These are phyloP conservation scores for Danio jaintianensis DNA, from an alignment of 2,797 vertebrate genomes.

Conservation along the genomic window DNA sequence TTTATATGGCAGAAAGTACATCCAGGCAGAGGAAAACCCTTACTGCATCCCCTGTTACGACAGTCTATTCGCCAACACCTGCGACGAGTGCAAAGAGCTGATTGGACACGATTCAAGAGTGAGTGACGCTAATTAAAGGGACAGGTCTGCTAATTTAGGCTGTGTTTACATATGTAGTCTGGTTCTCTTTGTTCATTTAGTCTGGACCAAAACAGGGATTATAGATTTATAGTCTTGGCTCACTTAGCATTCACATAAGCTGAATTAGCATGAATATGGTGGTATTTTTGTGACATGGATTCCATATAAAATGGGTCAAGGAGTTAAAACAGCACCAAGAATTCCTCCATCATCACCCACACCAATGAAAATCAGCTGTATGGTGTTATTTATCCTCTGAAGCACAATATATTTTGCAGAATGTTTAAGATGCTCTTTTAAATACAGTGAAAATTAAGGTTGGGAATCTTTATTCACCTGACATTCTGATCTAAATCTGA, in stretches of 20 bases:
- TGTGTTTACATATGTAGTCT: neutral
- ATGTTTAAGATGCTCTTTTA: neutral
- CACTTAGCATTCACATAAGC: too few relatives aligned
- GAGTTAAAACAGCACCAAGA: too few relatives aligned
- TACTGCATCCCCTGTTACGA: conserved; percentile 99
- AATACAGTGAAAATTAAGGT: neutral
- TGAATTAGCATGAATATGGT: too few relatives aligned
- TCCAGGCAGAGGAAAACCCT: conserved; percentile 91
- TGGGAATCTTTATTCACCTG: neutral
- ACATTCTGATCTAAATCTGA: too few relatives aligned
- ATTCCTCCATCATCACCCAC: too few relatives aligned
- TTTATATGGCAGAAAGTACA: conserved; percentile 97
- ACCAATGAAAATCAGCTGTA: too few relatives aligned
- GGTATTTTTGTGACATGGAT: too few relatives aligned
- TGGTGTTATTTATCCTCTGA: neutral
- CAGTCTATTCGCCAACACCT: conserved; percentile 95
- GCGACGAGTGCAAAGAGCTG: conserved; percentile 96
- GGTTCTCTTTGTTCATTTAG: neutral
- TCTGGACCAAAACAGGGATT: too few relatives aligned
- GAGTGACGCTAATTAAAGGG: conserved; percentile 64
- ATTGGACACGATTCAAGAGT: conserved; percentile 97
- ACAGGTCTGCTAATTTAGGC: neutral
- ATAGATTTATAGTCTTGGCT: too few relatives aligned
- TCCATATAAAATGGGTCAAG: too few relatives aligned
- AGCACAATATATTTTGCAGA: neutral